These are phyloP conservation scores for Habrosyne pyritoides DNA, from an alignment of 2,888 invertebrate species.

Conservation along the genomic window DNA sequence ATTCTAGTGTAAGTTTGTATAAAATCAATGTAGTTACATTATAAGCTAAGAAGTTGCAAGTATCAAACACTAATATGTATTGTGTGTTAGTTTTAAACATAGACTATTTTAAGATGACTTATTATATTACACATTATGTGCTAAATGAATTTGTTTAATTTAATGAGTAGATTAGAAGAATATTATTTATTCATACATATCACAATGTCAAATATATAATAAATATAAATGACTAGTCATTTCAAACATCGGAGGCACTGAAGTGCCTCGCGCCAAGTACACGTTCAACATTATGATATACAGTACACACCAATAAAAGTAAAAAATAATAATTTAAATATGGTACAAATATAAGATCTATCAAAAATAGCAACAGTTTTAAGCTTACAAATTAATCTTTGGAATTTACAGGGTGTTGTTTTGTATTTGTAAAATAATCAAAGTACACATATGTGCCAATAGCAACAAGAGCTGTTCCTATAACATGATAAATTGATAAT, in stretches of 20 bases:
- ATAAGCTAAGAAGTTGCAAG: constrained; percentile 19
- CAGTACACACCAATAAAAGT: not conserved
- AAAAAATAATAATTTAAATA: not conserved
- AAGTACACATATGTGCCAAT: constrained; percentile 74
- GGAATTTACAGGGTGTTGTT: constrained; percentile 59
- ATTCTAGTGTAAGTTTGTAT: constrained; percentile 29
- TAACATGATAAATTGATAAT: constrained; percentile 61
- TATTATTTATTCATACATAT: not conserved
- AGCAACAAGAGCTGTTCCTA: constrained; percentile 64
- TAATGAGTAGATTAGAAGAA: constrained; percentile 10
- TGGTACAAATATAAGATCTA: not conserved
- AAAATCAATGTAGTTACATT: constrained; percentile 25
- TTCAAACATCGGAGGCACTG: no score
- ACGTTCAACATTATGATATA: constrained; percentile 8
- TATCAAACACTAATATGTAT: constrained; percentile 22
- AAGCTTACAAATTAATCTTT: constrained; percentile 36
- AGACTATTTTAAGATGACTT: constrained; percentile 34
- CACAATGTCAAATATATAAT: no score
- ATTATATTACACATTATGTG: constrained; percentile 29
- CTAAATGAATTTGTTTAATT: constrained; percentile 10
- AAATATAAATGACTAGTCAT: no score
- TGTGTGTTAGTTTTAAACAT: constrained; percentile 19
- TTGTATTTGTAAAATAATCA: constrained; percentile 58
- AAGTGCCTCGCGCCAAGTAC: no score
- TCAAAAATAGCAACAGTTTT: not conserved